A percentile compares a stretch with the other conserved stretches of the same genome.
phyloP scores from a whole-genome alignment of 1,140 invertebrate genomes.

The Globodera rostochiensis region DNA sequence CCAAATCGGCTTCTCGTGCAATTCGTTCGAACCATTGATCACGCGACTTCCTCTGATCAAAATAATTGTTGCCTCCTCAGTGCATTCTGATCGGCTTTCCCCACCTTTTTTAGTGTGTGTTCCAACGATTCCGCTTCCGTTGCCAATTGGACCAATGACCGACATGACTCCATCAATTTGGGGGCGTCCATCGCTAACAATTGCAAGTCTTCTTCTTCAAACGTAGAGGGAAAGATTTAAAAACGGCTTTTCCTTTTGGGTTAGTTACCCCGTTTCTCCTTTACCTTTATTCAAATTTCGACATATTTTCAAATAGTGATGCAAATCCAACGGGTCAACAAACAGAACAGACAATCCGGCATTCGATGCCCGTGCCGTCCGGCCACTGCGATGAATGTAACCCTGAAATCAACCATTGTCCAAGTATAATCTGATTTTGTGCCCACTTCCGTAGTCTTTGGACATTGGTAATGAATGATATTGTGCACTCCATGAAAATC shows the following conservation, averaged over 20 bases:
- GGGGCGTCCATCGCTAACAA: conserved; percentile 76
- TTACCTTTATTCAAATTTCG: conserved; percentile 78
- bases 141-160: conserved; percentile 77
- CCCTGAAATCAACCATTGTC: conserved; percentile 68
- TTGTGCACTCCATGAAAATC: conserved; percentile 92
- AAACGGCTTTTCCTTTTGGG: no score
- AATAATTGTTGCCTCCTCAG: neutral
- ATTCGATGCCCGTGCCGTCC: conserved; percentile 85
- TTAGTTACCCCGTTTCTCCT: no score
- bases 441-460: conserved; percentile 82
- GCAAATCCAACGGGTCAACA: conserved; percentile 83
- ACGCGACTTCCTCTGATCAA: conserved; percentile 38
- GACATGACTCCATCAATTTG: conserved; percentile 71
- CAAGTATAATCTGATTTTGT: neutral
- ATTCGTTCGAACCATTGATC: conserved; percentile 81
- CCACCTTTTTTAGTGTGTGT: conserved; percentile 72
- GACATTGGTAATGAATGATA: conserved; percentile 96
- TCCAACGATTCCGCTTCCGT: conserved; percentile 78
- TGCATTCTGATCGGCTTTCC: conserved; percentile 76
- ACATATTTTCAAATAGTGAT: conserved; percentile 80
- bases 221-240: conserved; percentile 8
- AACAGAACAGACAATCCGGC: conserved; percentile 88
- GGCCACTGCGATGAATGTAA: conserved; percentile 92
- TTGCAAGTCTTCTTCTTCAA: conserved; percentile 78
- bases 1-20: conserved; percentile 82